phyloP scores from a whole-genome alignment of 2,888 invertebrate species.

The Orchesellides sinensis region DNA sequence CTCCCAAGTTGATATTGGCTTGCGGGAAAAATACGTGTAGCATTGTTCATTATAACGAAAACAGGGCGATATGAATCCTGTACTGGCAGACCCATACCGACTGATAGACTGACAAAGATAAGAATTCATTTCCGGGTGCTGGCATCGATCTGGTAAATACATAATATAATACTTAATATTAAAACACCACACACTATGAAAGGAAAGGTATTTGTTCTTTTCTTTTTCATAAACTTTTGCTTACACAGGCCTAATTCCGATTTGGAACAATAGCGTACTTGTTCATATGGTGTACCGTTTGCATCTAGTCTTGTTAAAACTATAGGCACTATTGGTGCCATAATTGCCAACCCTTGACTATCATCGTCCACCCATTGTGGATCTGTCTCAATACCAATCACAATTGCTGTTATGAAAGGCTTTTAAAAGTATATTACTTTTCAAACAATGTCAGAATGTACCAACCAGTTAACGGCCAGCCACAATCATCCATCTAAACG shows the following conservation, averaged over 20 bases:
- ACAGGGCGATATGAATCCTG: not conserved
- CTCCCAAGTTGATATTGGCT: constrained; percentile 4
- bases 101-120: constrained; percentile 8
- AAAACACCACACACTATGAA: not conserved
- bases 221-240: not conserved
- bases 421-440: no score
- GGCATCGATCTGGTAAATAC: constrained; percentile 7
- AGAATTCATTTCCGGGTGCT: not conserved
- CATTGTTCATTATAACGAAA: not conserved
- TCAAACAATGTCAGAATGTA: no score
- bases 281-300: not conserved
- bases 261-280: not conserved
- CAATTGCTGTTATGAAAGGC: no score
- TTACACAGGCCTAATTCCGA: not conserved
- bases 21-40: not conserved
- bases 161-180: not conserved
- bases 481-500: constrained; percentile 21
- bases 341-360: not conserved
- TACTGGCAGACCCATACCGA: not conserved
- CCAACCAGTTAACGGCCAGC: not conserved
- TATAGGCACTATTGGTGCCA: constrained; percentile 25
- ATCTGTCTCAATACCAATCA: no score
- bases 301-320: not conserved
- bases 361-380: constrained; percentile 33
- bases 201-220: no score